phyloP scores from a whole-genome alignment of 1,140 invertebrate genomes.

The Gryllus bimaculatus region DNA sequence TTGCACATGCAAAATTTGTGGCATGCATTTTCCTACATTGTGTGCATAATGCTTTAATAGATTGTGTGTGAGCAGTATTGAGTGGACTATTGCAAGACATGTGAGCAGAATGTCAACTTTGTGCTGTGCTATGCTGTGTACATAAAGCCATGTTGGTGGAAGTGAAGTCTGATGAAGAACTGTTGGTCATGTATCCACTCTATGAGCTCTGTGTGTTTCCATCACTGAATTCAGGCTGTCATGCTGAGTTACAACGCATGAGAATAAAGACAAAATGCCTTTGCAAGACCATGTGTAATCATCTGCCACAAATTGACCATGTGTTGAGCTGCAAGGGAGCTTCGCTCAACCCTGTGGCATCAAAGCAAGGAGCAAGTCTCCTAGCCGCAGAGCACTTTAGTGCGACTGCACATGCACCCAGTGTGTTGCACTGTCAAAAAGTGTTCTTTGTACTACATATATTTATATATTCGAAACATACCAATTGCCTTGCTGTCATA shows the following conservation, averaged over 20 bases:
- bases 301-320: neutral
- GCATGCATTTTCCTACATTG: neutral
- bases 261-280: neutral
- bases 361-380: neutral
- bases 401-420: constrained; percentile 3
- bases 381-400: neutral
- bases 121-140: neutral
- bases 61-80: neutral
- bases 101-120: neutral
- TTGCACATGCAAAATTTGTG: constrained; percentile 4
- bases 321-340: neutral
- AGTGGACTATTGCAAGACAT: neutral
- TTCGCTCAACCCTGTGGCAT: neutral
- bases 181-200: neutral
- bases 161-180: neutral
- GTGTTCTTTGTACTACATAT: neutral
- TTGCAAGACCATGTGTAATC: neutral
- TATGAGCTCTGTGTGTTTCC: neutral
- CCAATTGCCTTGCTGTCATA: constrained; percentile 2
- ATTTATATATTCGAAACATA: neutral
- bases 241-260: neutral
- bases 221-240: neutral
- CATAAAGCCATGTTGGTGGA: neutral
- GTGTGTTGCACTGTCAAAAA: neutral
- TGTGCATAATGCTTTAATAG: neutral